Evolutionary conservation across 2,797 vertebrate genomes (phyloP), one percentile per base, ranked within the genome.

Genomic region (Fundulus diaphanus): DNA sequence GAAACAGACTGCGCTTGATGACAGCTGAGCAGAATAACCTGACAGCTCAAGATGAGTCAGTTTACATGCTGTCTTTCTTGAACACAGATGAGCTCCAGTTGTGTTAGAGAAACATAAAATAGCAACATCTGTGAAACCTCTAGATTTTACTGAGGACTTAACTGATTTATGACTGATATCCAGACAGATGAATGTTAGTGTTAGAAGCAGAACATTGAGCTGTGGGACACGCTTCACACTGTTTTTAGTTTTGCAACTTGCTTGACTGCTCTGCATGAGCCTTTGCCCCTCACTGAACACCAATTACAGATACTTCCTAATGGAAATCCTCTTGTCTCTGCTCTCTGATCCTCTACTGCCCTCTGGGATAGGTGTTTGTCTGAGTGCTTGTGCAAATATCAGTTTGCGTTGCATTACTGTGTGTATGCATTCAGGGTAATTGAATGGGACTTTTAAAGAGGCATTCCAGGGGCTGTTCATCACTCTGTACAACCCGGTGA

Each of bases 231-330:
- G 9, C 71, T 74, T 49, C 42, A n/a, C 35, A 7, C 0, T 46
- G 42, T 8, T 63, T 85, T 82, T 44, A 15, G 63, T 66, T 78
- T 65, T 49, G 72, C 83, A 83, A 71, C 0, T 3, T 67, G 37
- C 52, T 6, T 48, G 24, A 12, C 35, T 37, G 54, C 83, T 78
- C 85, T 78, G 79, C 77, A 37, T 72, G 81, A 85, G 79, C 16
- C 56, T 77, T 79, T 72, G 37, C 77, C 68, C 54, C 76, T 70
- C 16, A 82, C 75, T 75, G 75, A 75, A 76, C 68, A 82, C 85
- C 78, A 86, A 91, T 93, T 88, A 91, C 80, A 77, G 78, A 85
- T 67, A 90, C 90, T 90, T 95, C 93, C 92, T 90, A 82, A 77
- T 92, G 92, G 91, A 93, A 82, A 88, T 94, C 89, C 91, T 88